Evolutionary conservation across 1,140 invertebrate species (phyloP).

Genomic region (Drosophila asahinai): DNA sequence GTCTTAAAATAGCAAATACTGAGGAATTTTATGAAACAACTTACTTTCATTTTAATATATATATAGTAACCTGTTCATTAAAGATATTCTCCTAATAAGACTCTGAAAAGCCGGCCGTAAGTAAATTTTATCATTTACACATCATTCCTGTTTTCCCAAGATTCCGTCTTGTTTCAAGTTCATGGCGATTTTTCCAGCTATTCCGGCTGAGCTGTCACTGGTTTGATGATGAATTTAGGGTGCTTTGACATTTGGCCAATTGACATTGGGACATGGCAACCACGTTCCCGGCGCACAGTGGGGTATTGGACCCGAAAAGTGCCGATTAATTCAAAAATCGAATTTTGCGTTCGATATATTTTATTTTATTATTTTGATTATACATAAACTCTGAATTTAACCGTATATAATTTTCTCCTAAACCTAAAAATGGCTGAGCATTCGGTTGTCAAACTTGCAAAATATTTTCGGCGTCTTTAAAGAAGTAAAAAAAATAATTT

Average conservation of each 20-base stretch:
- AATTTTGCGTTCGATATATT: too few species aligned
- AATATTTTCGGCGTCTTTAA: too few species aligned
- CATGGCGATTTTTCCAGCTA: constrained; percentile 21
- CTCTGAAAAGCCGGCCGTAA: too few species aligned
- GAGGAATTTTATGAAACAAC: constrained; percentile 6
- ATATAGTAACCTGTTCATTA: background rate
- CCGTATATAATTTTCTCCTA: too few species aligned
- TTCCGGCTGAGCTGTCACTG: constrained; percentile 34
- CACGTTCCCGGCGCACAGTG: constrained; percentile 15
- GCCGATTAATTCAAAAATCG: too few species aligned
- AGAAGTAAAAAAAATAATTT: too few species aligned
- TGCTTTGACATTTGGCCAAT: constrained; percentile 66
- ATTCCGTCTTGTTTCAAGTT: constrained; percentile 35
- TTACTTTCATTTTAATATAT: background rate
- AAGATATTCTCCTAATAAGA: background rate
- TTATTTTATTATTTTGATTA: too few species aligned
- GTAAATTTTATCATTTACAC: background rate
- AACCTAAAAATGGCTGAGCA: too few species aligned
- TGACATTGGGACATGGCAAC: constrained; percentile 46
- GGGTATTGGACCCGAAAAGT: too few species aligned
- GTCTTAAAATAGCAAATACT: background rate
- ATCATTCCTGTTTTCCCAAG: constrained; percentile 4
- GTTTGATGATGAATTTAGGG: constrained; percentile 58
- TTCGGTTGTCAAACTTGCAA: too few species aligned
- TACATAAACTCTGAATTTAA: too few species aligned